Evolutionary conservation across 2,888 invertebrate species (phyloP).

Genomic region (Drosophila helvetica): DNA sequence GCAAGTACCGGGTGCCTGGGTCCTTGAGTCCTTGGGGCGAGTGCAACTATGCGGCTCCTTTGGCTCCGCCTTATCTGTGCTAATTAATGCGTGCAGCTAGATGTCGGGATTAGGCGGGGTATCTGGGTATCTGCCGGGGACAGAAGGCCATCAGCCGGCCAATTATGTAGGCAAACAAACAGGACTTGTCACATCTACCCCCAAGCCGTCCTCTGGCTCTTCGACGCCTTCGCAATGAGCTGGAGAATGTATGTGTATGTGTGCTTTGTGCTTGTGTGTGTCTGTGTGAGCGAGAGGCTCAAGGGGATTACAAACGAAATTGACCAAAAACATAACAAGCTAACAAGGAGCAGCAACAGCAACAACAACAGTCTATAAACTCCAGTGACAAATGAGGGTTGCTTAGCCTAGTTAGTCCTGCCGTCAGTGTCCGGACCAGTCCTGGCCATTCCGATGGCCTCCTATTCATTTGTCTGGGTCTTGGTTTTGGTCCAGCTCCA

Average conservation of each 20-base stretch:
- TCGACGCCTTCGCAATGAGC: slow-evolving; percentile 28
- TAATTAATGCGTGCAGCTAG: slow-evolving; percentile 67
- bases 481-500: neutral
- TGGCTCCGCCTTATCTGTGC: slow-evolving; percentile 46
- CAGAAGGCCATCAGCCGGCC: slow-evolving; percentile 58
- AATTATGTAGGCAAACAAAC: slow-evolving; percentile 75
- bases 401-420: slow-evolving; percentile 56
- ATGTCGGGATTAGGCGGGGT: slow-evolving; percentile 54
- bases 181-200: slow-evolving; percentile 63
- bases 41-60: slow-evolving; percentile 63
- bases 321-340: slow-evolving; percentile 76
- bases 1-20: slow-evolving; percentile 11
- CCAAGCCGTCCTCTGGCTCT: slow-evolving; percentile 10
- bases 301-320: slow-evolving; percentile 75
- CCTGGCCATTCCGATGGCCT: slow-evolving; percentile 7
- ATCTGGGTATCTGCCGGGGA: slow-evolving; percentile 27
- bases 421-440: slow-evolving; percentile 9
- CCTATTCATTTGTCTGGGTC: slow-evolving; percentile 30
- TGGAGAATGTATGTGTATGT: slow-evolving; percentile 23
- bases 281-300: slow-evolving; percentile 50
- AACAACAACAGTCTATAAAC: slow-evolving; percentile 70
- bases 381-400: slow-evolving; percentile 77
- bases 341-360: slow-evolving; percentile 29
- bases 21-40: slow-evolving; percentile 17
- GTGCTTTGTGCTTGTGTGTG: slow-evolving; percentile 12